These are phyloP conservation scores for Hydrolagus affinis DNA, from an alignment of 2,113 vertebrate species.

Conservation along the genomic window DNA sequence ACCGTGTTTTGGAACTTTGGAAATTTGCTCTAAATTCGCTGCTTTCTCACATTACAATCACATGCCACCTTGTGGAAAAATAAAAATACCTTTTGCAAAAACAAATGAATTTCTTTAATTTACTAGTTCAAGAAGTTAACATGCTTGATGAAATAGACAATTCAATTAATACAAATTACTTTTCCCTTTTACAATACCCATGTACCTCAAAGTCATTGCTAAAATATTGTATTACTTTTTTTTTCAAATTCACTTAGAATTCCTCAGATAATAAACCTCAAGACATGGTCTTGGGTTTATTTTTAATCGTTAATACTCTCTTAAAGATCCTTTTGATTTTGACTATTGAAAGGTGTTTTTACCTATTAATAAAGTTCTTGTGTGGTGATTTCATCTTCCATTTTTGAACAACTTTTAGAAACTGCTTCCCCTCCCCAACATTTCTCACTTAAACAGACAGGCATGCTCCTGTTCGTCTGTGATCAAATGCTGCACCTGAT, in stretches of 20 bases:
- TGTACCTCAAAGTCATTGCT: background rate
- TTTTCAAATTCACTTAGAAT: slow-evolving; percentile 12
- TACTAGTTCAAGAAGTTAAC: background rate
- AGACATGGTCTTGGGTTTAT: background rate
- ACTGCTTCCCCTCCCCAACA: too few species aligned
- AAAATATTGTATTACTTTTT: background rate
- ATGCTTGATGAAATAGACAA: background rate
- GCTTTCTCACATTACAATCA: background rate
- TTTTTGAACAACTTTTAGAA: too few species aligned
- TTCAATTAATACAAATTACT: background rate
- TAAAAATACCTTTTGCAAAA: background rate
- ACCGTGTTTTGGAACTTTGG: background rate
- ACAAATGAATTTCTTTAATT: background rate
- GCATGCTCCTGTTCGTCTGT: too few species aligned
- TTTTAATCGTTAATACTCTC: background rate
- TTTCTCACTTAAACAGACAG: too few species aligned
- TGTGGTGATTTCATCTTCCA: too few species aligned
- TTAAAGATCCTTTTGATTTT: background rate
- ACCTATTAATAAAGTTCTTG: too few species aligned
- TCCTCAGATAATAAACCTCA: background rate
- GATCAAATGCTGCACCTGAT: too few species aligned
- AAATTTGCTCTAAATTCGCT: background rate
- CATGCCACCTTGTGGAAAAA: slow-evolving; percentile 28
- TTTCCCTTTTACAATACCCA: background rate
- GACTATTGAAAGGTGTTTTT: too few species aligned